Evolutionary conservation across 2,113 vertebrate species (phyloP).

Genomic region (Bufo gargarizans): DNA sequence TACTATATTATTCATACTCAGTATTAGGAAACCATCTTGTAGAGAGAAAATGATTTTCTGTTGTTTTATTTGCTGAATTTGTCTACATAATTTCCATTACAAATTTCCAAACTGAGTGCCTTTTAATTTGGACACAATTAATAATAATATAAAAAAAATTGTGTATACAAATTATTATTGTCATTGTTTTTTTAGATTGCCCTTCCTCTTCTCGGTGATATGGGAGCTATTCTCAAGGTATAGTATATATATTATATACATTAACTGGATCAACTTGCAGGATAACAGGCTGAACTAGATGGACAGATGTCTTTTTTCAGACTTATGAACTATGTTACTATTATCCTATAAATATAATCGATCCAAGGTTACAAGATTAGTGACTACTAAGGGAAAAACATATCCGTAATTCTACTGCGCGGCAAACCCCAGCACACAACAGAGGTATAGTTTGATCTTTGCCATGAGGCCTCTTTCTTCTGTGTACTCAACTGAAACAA

Average conservation of each 20-base stretch:
- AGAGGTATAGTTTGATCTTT: neutral
- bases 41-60: neutral
- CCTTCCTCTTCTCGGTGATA: slow-evolving; percentile 92
- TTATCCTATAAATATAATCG: neutral
- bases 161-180: neutral
- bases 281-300: no score
- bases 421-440: neutral
- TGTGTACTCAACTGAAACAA: neutral
- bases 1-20: neutral
- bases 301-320: no score
- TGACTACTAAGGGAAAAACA: neutral
- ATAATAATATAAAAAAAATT: neutral
- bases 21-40: no score
- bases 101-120: neutral
- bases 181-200: slow-evolving; percentile 79
- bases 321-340: neutral
- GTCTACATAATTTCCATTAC: neutral
- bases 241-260: slow-evolving; percentile 27
- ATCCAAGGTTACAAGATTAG: neutral
- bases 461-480: neutral
- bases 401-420: neutral
- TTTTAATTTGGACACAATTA: neutral
- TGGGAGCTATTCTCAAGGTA: slow-evolving; percentile 91
- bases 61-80: neutral
- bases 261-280: neutral